Evolutionary conservation across 2,797 vertebrate species (phyloP), one percentile per base, ranked within the genome.

Genomic region (Anguilla anguilla): DNA sequence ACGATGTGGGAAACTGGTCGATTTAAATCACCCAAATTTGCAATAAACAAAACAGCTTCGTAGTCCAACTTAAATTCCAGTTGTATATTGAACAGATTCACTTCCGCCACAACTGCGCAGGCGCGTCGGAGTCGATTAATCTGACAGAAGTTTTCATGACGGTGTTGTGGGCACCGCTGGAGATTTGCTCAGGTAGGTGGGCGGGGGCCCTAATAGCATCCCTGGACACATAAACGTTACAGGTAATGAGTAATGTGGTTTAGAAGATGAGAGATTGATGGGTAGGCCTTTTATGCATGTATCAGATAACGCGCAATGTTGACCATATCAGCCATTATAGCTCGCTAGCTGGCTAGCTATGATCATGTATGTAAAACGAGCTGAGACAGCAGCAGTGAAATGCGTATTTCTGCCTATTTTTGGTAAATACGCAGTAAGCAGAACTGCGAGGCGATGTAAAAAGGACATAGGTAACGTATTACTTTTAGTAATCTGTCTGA

Each of bases 151-250:
- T 87, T 93, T 92, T 92, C 90, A 95, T 95, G 95, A 89, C 89
- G 90, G 89, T 86, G 67, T 85, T 85, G 89, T 83, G 86, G 85
- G 57, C 86, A 91, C 93, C 92, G 93, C 94, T 93, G 93, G 91
- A 91, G 57, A 89, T 89, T 91, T 93, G 90, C 94, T 91, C 94
- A 96, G 96, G 96, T 96, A 96, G 93, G 96, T 94, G 93, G 94
- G 93, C 92, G 94, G 91, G 93, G 85, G 90, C 74, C 86, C 55
- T 28, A 87, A 46, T 28, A 87, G 85, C 92, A 91, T 92, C 93
- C 85, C 86, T 88, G 87, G 43, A 79, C 74, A 82, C n/a, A 25
- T 74, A 87, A 86, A 74, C 88, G 51, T 89, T 91, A 86, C 90
- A 87, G 87, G 77, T 49, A 31, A 87, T 74, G 53, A 77, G 59